Percentiles rank a stretch among this genome's conserved stretches.
Evolutionary conservation across 2,113 vertebrate genomes (phyloP).

Genomic region (Eurystomus gularis): DNA sequence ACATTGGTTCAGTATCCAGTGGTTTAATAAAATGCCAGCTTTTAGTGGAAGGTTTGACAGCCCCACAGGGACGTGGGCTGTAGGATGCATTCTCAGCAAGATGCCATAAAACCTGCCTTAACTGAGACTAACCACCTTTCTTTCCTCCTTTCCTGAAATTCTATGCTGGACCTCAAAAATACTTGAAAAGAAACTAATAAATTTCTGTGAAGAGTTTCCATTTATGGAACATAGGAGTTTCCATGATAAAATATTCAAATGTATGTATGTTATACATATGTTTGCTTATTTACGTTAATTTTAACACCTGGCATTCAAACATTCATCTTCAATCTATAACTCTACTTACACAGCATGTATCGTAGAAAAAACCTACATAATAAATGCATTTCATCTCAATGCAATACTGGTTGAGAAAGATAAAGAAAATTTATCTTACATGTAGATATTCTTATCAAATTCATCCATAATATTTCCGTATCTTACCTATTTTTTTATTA

Average conservation of each 20-base stretch:
- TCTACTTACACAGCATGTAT: not conserved
- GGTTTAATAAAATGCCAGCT: not conserved
- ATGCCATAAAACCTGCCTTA: not conserved
- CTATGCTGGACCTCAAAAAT: not conserved
- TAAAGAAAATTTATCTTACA: not conserved
- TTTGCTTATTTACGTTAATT: not conserved
- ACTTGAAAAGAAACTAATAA: not conserved
- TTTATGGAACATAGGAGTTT: not conserved
- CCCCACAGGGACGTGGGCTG: rapidly evolving
- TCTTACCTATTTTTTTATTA: not conserved
- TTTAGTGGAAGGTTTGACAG: not conserved
- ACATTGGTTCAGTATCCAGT: not conserved
- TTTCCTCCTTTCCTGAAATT: not conserved
- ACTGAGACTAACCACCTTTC: not conserved
- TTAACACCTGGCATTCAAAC: not conserved
- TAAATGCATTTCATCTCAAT: not conserved
- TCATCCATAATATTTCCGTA: not conserved
- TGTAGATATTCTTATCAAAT: not conserved
- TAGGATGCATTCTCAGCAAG: not conserved
- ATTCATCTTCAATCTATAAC: not conserved
- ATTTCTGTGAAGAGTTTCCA: not conserved
- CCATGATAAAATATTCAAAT: not conserved
- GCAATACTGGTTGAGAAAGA: not conserved
- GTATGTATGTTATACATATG: not conserved
- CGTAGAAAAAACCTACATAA: not conserved